Evolutionary conservation across 2,113 vertebrate species (phyloP).

Genomic region (Dromaius novaehollandiae): DNA sequence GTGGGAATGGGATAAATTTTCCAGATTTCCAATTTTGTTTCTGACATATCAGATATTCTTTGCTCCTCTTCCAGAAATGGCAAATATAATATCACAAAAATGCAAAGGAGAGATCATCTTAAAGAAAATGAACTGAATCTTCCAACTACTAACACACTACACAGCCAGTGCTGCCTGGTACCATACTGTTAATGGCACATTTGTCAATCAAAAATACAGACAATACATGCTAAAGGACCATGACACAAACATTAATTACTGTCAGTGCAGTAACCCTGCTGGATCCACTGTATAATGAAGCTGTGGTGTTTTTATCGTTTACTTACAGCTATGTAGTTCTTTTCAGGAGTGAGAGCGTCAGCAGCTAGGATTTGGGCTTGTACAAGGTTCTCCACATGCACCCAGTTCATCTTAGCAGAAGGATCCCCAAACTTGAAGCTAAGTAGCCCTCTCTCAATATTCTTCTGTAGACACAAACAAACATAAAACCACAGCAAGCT

Average conservation of each 20-base stretch:
- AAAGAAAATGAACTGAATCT: background rate
- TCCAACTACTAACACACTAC: background rate
- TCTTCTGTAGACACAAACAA: conserved; percentile 74
- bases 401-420: conserved; percentile 89
- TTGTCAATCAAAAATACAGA: background rate
- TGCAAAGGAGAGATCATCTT: background rate
- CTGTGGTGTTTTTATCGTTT: background rate
- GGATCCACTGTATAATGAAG: background rate
- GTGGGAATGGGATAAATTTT: background rate
- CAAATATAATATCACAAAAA: background rate
- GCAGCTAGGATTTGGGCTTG: conserved; percentile 88
- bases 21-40: background rate
- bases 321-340: conserved; percentile 88
- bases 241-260: background rate
- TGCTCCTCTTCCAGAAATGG: background rate
- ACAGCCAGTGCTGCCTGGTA: background rate
- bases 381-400: conserved; percentile 90
- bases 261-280: background rate
- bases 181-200: background rate
- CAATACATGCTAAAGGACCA: background rate
- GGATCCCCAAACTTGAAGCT: conserved; percentile 86
- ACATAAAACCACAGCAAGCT: background rate
- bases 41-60: background rate
- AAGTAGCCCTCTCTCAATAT: conserved; percentile 86
- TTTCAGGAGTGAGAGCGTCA: conserved; percentile 81